phyloP scores from a whole-genome alignment of 2,113 vertebrate genomes.

The Chinchilla lanigera region DNA sequence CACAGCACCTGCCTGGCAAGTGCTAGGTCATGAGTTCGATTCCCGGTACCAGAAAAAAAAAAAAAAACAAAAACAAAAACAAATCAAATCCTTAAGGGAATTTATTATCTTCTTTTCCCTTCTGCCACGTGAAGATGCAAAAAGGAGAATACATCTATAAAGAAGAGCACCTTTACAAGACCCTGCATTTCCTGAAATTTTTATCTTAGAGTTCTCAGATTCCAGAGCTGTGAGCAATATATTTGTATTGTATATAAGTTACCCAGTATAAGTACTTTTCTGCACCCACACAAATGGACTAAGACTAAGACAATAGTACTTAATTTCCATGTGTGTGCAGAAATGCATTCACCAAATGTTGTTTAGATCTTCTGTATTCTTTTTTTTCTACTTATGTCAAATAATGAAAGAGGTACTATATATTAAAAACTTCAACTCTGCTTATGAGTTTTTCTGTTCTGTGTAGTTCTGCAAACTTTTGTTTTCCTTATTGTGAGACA shows the following conservation, averaged over 20 bases:
- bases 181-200: background rate
- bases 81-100: background rate
- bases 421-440: constrained; percentile 5
- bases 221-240: background rate
- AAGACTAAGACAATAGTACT: no score
- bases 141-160: background rate
- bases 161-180: background rate
- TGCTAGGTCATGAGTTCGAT: no score
- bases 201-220: background rate
- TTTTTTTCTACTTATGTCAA: background rate
- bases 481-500: background rate
- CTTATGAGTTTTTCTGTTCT: background rate
- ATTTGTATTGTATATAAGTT: background rate
- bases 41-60: no score
- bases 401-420: background rate
- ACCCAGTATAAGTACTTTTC: background rate
- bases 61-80: no score
- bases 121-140: background rate
- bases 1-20: no score
- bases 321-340: background rate
- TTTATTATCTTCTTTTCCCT: background rate
- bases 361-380: background rate
- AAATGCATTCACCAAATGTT: background rate
- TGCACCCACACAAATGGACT: background rate
- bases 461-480: constrained; percentile 27